These are phyloP conservation scores for Ceyx margarethae DNA, from an alignment of 2,113 vertebrate species.

Conservation along the genomic window DNA sequence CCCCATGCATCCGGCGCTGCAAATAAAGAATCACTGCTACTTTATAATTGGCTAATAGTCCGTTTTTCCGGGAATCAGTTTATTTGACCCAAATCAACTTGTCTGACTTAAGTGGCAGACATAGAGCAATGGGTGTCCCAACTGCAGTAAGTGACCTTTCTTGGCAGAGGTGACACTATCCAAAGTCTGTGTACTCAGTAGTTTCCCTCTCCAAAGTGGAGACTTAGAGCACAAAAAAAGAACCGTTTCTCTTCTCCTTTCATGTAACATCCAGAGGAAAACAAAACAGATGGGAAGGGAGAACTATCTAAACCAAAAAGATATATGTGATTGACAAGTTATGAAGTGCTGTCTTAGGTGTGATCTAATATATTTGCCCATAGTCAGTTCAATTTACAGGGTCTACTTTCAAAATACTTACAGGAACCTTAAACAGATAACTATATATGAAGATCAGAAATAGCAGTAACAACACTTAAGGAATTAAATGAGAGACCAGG, in stretches of 20 bases:
- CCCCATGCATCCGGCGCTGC: no score
- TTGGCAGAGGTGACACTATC: not conserved
- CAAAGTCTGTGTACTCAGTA: accelerated
- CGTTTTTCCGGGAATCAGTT: no score
- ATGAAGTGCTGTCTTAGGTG: accelerated
- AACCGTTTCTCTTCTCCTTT: not conserved
- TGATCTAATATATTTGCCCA: not conserved
- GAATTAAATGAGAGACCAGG: not conserved
- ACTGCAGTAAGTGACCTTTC: not conserved
- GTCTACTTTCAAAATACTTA: not conserved
- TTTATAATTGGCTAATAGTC: no score
- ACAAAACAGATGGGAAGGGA: not conserved
- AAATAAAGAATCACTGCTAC: no score
- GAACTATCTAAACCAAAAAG: not conserved
- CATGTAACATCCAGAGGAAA: not conserved
- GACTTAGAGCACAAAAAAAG: not conserved
- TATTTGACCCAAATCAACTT: not conserved
- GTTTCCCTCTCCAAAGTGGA: not conserved
- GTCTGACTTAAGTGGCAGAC: not conserved
- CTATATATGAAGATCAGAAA: not conserved
- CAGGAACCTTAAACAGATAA: not conserved
- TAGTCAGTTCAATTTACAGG: not conserved
- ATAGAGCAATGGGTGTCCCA: accelerated
- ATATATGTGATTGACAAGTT: not conserved
- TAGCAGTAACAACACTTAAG: not conserved